These are phyloP conservation scores for Ptilonorhynchus violaceus DNA, from an alignment of 2,113 vertebrate species.

Conservation along the genomic window DNA sequence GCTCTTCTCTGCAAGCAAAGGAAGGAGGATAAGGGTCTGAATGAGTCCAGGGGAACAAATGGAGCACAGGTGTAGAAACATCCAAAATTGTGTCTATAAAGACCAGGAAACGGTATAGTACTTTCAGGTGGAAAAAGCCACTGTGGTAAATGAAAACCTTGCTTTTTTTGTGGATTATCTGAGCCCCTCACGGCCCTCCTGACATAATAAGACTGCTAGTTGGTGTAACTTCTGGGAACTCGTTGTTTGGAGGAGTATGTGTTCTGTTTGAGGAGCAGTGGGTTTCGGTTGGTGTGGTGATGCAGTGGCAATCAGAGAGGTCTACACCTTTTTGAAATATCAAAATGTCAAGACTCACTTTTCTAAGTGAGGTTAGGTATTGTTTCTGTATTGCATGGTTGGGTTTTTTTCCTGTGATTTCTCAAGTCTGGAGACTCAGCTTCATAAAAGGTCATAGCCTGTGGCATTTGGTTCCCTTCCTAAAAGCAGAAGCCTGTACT, in stretches of 20 bases:
- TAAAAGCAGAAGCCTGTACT: not conserved
- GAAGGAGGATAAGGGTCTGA: not conserved
- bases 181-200: not conserved
- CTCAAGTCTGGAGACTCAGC: not conserved
- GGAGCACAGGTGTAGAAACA: not conserved
- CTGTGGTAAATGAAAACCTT: not conserved
- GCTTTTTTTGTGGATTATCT: not conserved
- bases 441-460: not conserved
- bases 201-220: not conserved
- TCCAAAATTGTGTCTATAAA: not conserved
- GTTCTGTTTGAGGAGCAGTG: not conserved
- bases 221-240: not conserved
- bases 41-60: not conserved
- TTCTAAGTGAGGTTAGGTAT: not conserved
- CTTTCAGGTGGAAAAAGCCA: not conserved
- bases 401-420: not conserved
- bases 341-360: not conserved
- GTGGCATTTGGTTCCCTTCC: not conserved
- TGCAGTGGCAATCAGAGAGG: not conserved
- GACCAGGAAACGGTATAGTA: not conserved
- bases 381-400: not conserved
- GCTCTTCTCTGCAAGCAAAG: not conserved
- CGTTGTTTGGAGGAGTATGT: not conserved
- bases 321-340: not conserved
- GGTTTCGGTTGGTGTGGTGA: not conserved